Evolutionary conservation across 2,888 invertebrate genomes (phyloP).

Genomic region (Steinernema scapterisci): DNA sequence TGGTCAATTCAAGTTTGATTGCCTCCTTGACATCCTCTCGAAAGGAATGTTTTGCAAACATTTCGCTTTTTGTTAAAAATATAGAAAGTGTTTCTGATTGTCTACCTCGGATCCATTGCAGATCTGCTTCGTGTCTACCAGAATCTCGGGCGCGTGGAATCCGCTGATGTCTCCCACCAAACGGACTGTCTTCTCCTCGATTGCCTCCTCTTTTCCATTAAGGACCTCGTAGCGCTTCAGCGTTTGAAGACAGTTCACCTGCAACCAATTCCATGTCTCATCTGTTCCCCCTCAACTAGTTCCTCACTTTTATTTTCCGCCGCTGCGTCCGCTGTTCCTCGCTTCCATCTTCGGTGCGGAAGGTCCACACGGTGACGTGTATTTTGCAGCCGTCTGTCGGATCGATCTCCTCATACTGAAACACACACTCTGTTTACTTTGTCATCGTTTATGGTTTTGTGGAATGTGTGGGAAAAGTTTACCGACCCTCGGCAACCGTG

Average conservation of each 20-base stretch:
- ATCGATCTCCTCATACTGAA: slow-evolving; percentile 64
- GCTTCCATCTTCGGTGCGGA: slow-evolving; percentile 55
- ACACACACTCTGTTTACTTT: slow-evolving; percentile 32
- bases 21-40: too few species aligned
- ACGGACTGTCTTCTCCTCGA: slow-evolving; percentile 49
- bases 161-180: slow-evolving; percentile 57
- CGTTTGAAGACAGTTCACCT: slow-evolving; percentile 53
- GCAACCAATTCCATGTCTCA: not conserved
- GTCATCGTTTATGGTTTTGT: not conserved
- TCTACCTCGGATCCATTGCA: slow-evolving; percentile 27
- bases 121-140: slow-evolving; percentile 22
- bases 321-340: slow-evolving; percentile 59
- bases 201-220: slow-evolving; percentile 50
- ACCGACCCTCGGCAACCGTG: not conserved
- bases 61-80: too few species aligned
- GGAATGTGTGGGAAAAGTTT: not conserved
- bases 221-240: slow-evolving; percentile 46
- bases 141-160: slow-evolving; percentile 38
- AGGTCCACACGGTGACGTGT: slow-evolving; percentile 56
- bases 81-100: too few species aligned
- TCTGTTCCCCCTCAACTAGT: not conserved
- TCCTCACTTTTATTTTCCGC: slow-evolving; percentile 51
- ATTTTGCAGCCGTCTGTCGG: slow-evolving; percentile 60
- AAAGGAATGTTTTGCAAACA: too few species aligned
- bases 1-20: too few species aligned